Evolutionary conservation across 2,113 vertebrate genomes (phyloP).

Genomic region (Tragelaphus imberbis): DNA sequence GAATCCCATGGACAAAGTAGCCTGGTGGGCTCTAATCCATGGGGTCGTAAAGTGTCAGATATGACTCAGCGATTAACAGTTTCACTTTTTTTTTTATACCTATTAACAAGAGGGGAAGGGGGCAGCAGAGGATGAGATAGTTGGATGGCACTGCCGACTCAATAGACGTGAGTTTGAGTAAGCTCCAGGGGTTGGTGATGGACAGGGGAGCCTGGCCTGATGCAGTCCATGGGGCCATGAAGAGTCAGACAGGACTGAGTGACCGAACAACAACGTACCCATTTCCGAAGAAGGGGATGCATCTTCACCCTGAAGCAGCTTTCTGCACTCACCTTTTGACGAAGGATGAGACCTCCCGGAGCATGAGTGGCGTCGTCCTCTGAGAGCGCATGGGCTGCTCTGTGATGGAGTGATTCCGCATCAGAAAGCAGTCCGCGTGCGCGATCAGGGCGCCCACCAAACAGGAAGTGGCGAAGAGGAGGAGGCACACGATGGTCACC

Average conservation of each 20-base stretch:
- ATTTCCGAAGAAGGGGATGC: background rate
- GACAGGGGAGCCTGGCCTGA: background rate
- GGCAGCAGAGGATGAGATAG: background rate
- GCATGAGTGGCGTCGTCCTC: slow-evolving; percentile 74
- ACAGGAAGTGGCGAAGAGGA: slow-evolving; percentile 71
- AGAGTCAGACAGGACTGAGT: background rate
- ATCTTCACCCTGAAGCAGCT: fast-evolving
- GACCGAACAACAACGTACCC: background rate
- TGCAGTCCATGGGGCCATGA: fast-evolving
- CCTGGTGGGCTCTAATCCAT: background rate
- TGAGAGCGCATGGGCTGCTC: slow-evolving; percentile 89
- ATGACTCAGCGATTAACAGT: background rate
- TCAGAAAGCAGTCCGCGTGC: slow-evolving; percentile 92
- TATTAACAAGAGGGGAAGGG: background rate
- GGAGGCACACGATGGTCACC: slow-evolving; percentile 46
- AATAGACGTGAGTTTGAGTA: fast-evolving
- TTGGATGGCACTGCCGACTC: background rate
- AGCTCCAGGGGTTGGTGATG: background rate
- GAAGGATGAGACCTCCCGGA: slow-evolving; percentile 84
- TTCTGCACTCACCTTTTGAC: slow-evolving; percentile 81
- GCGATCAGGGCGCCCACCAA: slow-evolving; percentile 77
- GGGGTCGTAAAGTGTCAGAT: background rate
- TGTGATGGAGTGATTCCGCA: slow-evolving; percentile 85
- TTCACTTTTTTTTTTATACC: background rate
- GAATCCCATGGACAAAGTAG: background rate